phyloP scores from a whole-genome alignment of 2,888 invertebrate genomes.

The Zygothrica quintamaculata region DNA sequence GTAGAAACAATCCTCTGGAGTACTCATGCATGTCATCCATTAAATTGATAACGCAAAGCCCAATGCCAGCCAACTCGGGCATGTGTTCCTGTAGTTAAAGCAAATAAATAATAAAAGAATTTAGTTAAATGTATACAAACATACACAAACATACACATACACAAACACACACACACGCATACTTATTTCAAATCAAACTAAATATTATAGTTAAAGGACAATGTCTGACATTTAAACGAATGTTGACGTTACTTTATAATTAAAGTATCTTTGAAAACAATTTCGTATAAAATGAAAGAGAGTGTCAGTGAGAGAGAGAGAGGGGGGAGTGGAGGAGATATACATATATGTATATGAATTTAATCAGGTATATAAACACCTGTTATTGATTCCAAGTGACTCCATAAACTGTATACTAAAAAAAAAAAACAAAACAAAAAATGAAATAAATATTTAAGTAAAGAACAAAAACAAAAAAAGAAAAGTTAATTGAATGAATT shows the following conservation, averaged over 20 bases:
- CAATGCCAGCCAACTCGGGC: conserved; percentile 86
- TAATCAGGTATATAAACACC: conserved; percentile 8
- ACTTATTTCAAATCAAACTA: not conserved
- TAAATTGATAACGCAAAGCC: conserved; percentile 88
- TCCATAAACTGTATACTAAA: conserved; percentile 9
- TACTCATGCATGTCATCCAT: conserved; percentile 89
- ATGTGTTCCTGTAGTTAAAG: conserved; percentile 85
- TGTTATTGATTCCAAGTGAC: conserved; percentile 43
- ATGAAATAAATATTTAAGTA: no score
- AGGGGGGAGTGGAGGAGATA: no score
- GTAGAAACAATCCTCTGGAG: conserved; percentile 87
- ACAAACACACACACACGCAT: no score
- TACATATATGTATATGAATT: no score
- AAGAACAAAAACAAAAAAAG: no score
- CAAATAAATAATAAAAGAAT: not conserved
- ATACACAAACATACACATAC: no score
- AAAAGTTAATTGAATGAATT: conserved; percentile 61
- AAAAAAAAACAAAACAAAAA: conserved; percentile 2
- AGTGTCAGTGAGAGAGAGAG: no score
- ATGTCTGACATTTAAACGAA: no score
- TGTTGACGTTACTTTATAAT: conserved; percentile 59
- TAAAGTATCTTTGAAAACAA: conserved; percentile 12
- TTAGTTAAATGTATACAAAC: no score
- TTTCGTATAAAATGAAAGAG: no score
- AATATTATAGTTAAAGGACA: no score